A percentile compares a stretch with the other conserved stretches of the same genome.
phyloP scores from a whole-genome alignment of 2,113 vertebrate species.

The Alces alces region DNA sequence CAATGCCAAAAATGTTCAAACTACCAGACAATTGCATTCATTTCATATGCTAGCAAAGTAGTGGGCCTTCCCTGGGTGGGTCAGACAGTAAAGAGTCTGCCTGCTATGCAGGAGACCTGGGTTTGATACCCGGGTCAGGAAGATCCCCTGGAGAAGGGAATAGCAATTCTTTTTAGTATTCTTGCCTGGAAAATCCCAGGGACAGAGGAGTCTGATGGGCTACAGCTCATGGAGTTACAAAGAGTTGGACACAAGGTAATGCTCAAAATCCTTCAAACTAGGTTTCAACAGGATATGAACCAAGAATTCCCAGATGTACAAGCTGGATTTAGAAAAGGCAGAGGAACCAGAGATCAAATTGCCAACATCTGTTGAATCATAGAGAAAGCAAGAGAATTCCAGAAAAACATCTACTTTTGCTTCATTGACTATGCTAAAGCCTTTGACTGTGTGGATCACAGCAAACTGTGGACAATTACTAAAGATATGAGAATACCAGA shows the following conservation, averaged over 20 bases:
- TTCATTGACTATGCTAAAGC: not conserved
- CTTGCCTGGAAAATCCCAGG: not conserved
- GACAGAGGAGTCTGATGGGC: not conserved
- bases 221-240: not conserved
- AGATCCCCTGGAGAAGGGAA: not conserved
- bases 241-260: not conserved
- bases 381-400: not conserved
- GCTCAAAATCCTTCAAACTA: not conserved
- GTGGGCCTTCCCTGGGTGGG: not conserved
- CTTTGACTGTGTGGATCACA: not conserved
- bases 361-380: not conserved
- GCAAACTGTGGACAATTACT: not conserved
- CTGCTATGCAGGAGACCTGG: not conserved
- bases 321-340: not conserved
- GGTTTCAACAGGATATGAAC: not conserved
- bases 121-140: not conserved
- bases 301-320: not conserved
- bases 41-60: not conserved
- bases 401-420: not conserved
- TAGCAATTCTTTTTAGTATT: not conserved
- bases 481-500: not conserved
- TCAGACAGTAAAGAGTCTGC: not conserved
- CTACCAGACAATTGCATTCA: not conserved
- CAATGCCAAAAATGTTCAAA: not conserved
- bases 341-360: not conserved